These are phyloP conservation scores for Chelidonichthys spinosus DNA, from an alignment of 2,797 vertebrate species.

Conservation along the genomic window DNA sequence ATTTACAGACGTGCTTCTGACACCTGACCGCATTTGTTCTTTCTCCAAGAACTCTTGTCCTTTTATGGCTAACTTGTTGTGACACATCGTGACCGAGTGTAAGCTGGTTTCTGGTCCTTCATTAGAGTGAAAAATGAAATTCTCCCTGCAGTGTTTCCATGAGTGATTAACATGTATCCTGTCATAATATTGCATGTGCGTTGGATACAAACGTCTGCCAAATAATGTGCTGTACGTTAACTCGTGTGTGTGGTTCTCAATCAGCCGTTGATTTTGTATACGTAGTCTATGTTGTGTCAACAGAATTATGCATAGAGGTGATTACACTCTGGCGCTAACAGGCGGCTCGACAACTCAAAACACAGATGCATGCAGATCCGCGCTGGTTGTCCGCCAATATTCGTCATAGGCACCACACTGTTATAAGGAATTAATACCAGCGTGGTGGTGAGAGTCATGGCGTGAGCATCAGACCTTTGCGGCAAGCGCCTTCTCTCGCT, in stretches of 20 bases:
- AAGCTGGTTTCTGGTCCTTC: slow-evolving; percentile 26
- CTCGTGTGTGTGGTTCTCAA: slow-evolving; percentile 7
- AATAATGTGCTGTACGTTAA: slow-evolving; percentile 19
- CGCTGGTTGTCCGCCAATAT: slow-evolving; percentile 39
- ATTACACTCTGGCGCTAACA: slow-evolving; percentile 24
- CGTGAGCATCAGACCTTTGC: slow-evolving; percentile 31
- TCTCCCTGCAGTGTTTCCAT: slow-evolving; percentile 22
- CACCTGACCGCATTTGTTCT: slow-evolving; percentile 36
- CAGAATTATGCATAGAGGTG: slow-evolving; percentile 37
- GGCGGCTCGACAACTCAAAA: slow-evolving; percentile 40
- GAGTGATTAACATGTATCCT: slow-evolving; percentile 8
- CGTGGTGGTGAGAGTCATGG: slow-evolving; percentile 49
- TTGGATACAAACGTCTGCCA: slow-evolving; percentile 15
- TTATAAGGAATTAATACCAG: slow-evolving; percentile 56
- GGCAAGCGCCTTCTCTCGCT: slow-evolving; percentile 53
- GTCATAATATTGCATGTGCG: slow-evolving; percentile 23
- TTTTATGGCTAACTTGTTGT: slow-evolving; percentile 29
- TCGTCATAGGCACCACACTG: slow-evolving; percentile 38
- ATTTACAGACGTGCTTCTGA: slow-evolving; percentile 41
- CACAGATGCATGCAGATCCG: slow-evolving; percentile 28
- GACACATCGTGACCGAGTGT: slow-evolving; percentile 36
- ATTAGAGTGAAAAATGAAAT: neutral
- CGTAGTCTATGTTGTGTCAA: slow-evolving; percentile 30
- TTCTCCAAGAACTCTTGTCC: slow-evolving; percentile 18
- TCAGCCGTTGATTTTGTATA: slow-evolving; percentile 34